Percentiles rank a stretch among this genome's conserved stretches.
These are phyloP conservation scores for Acrossocheilus wenchowensis DNA, from an alignment of 2,797 vertebrate genomes.

Conservation along the genomic window DNA sequence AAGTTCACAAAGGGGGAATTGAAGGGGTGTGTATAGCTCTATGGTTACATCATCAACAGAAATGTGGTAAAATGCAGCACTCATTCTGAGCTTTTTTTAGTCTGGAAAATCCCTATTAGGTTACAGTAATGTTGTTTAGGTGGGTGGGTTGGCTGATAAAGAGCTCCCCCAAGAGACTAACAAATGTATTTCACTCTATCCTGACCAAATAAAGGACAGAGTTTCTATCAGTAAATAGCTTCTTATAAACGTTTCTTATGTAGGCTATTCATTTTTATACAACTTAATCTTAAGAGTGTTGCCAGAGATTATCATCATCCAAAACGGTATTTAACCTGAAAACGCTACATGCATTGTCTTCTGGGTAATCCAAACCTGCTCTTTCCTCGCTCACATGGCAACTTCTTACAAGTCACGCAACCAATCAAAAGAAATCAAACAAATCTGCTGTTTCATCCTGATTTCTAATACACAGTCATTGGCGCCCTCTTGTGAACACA, in stretches of 20 bases:
- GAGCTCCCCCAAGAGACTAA: slow-evolving; percentile 10
- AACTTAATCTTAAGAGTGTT: no score
- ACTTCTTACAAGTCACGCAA: neutral
- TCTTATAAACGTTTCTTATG: no score
- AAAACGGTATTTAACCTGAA: neutral
- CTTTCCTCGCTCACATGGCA: neutral
- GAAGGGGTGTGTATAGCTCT: neutral
- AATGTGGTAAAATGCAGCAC: neutral
- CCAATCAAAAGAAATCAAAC: slow-evolving; percentile 6
- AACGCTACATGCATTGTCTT: neutral
- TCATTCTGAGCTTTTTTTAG: neutral
- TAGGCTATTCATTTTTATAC: no score
- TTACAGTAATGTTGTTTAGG: no score
- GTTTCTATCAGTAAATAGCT: no score
- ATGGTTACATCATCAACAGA: neutral
- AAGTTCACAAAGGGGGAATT: neutral
- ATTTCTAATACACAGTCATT: neutral
- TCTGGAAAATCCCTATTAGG: slow-evolving; percentile 10
- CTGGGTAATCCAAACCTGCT: neutral
- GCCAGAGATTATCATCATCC: neutral
- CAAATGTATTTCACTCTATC: neutral
- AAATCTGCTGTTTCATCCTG: neutral
- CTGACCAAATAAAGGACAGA: no score
- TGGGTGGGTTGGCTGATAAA: neutral
- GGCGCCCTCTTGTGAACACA: slow-evolving; percentile 35